These are phyloP conservation scores for Thelaira solivaga DNA, from an alignment of 2,888 invertebrate species.

Conservation along the genomic window DNA sequence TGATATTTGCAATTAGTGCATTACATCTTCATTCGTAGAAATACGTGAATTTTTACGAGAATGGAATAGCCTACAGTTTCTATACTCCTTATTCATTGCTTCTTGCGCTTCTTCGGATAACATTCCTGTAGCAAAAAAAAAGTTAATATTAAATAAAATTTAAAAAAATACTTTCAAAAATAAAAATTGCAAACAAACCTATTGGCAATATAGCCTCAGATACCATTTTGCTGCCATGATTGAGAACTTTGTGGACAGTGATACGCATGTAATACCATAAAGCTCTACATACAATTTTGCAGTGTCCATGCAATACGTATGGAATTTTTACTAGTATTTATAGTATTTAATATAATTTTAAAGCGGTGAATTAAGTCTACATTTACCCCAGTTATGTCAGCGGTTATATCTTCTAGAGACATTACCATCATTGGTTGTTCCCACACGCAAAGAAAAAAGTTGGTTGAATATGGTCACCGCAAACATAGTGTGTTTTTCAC, in stretches of 20 bases:
- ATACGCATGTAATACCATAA: slow-evolving; percentile 44
- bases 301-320: slow-evolving; percentile 40
- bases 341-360: slow-evolving; percentile 33
- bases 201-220: too few species aligned
- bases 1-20: slow-evolving; percentile 8
- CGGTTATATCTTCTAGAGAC: slow-evolving; percentile 30
- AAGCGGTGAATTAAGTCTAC: too few species aligned
- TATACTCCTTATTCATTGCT: slow-evolving; percentile 3
- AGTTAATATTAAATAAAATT: slow-evolving; percentile 14
- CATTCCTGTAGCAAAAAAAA: background rate
- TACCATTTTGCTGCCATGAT: slow-evolving; percentile 28
- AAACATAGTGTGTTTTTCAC: too few species aligned
- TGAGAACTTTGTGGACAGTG: slow-evolving; percentile 35
- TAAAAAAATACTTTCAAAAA: background rate
- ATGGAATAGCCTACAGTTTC: background rate
- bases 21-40: background rate
- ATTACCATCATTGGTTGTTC: slow-evolving; percentile 48
- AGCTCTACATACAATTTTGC: slow-evolving; percentile 33
- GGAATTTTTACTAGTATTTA: slow-evolving; percentile 31
- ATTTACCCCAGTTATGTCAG: slow-evolving; percentile 29
- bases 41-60: too few species aligned
- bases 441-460: too few species aligned
- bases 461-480: too few species aligned
- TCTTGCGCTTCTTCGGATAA: slow-evolving; percentile 4
- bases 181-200: background rate